Conservation (phyloP, 2,888 invertebrate species). For the Nomada ferruginata region DNA sequence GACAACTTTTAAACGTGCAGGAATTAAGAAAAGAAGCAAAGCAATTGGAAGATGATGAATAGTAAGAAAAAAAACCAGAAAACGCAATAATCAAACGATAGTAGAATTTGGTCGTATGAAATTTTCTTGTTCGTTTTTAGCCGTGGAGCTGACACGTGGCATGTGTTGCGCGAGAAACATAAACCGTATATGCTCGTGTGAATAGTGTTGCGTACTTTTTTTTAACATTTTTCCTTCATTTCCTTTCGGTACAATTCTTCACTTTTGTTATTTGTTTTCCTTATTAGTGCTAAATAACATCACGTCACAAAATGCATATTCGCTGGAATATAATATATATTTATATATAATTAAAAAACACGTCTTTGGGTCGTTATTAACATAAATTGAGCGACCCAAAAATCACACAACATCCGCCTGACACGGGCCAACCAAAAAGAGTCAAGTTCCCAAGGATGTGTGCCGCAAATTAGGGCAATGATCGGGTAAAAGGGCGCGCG, state of each 20-base stretch:
- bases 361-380: constrained; percentile 80
- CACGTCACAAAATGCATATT: constrained; percentile 88
- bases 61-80: constrained; percentile 70
- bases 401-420: constrained; percentile 81
- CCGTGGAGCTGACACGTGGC: constrained; percentile 75
- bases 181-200: constrained; percentile 57
- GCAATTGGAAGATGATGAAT: constrained; percentile 80
- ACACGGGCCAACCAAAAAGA: constrained; percentile 80
- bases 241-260: constrained; percentile 66
- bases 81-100: constrained; percentile 61
- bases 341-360: constrained; percentile 85
- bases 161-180: constrained; percentile 71
- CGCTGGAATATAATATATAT: constrained; percentile 91
- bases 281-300: constrained; percentile 86
- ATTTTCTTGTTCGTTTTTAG: constrained; percentile 64
- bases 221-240: constrained; percentile 61
- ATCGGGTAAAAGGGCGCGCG: constrained; percentile 79
- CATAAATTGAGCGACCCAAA: constrained; percentile 80
- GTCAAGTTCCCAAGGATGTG: constrained; percentile 79
- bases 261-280: constrained; percentile 63
- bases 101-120: constrained; percentile 67
- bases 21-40: constrained; percentile 82
- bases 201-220: constrained; percentile 58
- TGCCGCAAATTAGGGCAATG: constrained; percentile 78
- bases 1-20: constrained; percentile 80